phyloP scores from a whole-genome alignment of 2,797 vertebrate species.

The Tenualosa ilisha region DNA sequence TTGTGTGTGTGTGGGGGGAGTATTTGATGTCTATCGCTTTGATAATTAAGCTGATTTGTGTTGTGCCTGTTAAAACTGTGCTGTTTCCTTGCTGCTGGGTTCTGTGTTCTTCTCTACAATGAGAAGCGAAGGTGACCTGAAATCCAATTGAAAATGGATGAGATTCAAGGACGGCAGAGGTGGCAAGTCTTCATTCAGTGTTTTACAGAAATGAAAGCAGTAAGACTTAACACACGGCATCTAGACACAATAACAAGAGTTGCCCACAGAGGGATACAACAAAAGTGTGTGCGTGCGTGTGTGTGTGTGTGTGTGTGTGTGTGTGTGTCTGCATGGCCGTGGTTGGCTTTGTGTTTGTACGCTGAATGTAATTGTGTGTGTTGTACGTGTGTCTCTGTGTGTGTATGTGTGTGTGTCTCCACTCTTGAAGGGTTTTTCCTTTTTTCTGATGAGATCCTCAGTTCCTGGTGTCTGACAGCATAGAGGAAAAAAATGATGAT shows the following conservation, averaged over 20 bases:
- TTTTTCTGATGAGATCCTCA: neutral
- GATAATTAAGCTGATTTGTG: conserved; percentile 58
- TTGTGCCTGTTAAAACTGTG: neutral
- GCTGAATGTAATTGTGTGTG: neutral
- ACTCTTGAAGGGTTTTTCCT: neutral
- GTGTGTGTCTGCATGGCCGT: neutral
- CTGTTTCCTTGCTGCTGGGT: neutral
- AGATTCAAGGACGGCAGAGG: neutral
- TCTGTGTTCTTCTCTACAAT: neutral
- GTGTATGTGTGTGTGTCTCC: neutral
- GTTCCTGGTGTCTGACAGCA: neutral
- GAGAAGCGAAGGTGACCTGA: neutral
- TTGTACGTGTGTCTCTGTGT: neutral
- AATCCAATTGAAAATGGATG: neutral
- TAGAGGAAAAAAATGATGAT: neutral
- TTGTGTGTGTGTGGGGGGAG: neutral
- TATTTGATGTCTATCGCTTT: conserved; percentile 35
- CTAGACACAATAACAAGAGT: neutral
- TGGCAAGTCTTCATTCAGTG: neutral
- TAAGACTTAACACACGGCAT: neutral
- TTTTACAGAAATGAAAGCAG: neutral
- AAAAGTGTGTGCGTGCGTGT: neutral
- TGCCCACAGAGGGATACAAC: neutral
- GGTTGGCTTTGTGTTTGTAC: neutral
- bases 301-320: neutral